Evolutionary conservation across 2,888 invertebrate species (phyloP).

Genomic region (Allygus modestus): DNA sequence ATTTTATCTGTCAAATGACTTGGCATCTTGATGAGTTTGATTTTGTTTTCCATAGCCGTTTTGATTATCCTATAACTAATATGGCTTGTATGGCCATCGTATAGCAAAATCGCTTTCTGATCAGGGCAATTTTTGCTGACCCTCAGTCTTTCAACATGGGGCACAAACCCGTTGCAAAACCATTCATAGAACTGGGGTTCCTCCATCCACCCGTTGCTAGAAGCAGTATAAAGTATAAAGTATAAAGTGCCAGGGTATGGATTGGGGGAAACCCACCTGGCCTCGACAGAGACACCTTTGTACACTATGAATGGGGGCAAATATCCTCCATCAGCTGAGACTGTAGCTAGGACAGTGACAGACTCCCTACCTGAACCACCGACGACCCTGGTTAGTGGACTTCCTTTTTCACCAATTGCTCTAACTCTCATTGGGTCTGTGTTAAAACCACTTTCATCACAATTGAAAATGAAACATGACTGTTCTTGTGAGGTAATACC

Average conservation of each 20-base stretch:
- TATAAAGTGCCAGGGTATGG: conserved; percentile 70
- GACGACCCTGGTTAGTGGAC: conserved; percentile 68
- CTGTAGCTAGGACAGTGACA: conserved; percentile 69
- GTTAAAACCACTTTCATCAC: conserved; percentile 70
- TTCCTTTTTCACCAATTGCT: conserved; percentile 70
- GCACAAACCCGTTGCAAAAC: conserved; percentile 61
- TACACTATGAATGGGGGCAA: conserved; percentile 71
- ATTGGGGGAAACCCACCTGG: conserved; percentile 66
- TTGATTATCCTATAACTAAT: conserved; percentile 59
- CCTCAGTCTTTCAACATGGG: conserved; percentile 62
- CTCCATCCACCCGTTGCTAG: conserved; percentile 71
- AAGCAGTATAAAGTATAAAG: conserved; percentile 67
- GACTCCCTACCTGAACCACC: conserved; percentile 71
- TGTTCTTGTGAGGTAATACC: conserved; percentile 30
- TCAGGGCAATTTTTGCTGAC: conserved; percentile 38
- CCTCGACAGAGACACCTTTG: conserved; percentile 70
- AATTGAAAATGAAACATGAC: conserved; percentile 68
- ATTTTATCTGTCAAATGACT: conserved; percentile 62
- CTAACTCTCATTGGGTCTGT: conserved; percentile 68
- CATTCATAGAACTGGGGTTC: conserved; percentile 64
- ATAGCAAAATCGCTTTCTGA: conserved; percentile 48
- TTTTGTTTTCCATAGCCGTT: conserved; percentile 53
- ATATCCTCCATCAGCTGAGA: conserved; percentile 68
- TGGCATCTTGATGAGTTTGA: conserved; percentile 61
- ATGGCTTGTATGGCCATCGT: conserved; percentile 58